Conservation (phyloP, 2,113 vertebrate genomes). For the Seriola dumerili region DNA sequence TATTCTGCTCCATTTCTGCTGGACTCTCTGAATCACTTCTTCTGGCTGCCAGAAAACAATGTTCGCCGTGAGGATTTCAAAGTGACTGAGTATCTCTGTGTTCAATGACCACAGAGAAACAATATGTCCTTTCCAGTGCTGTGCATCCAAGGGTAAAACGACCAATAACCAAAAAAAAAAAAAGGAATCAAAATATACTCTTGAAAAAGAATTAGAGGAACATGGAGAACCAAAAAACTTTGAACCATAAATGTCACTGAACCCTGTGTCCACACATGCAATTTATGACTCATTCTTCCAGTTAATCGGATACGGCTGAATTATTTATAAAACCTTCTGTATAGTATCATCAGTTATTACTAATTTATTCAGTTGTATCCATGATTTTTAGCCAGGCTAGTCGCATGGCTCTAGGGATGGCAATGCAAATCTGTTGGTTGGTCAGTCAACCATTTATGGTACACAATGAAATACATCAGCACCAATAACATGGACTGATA, state of each 20-base stretch:
- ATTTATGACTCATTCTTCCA: not conserved
- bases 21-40: constrained; percentile 2
- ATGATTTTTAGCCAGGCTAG: too few species aligned
- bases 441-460: too few species aligned
- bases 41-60: constrained; percentile 20
- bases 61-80: constrained; percentile 22
- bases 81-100: constrained; percentile 11
- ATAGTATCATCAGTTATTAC: not conserved
- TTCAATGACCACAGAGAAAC: constrained; percentile 35
- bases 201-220: not conserved
- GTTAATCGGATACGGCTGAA: not conserved
- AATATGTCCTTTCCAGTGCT: constrained; percentile 32
- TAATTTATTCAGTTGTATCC: not conserved
- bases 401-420: too few species aligned
- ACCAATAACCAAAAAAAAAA: constrained; percentile 40
- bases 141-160: constrained; percentile 14
- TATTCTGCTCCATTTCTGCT: constrained; percentile 47
- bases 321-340: not conserved
- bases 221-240: not conserved
- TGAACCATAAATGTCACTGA: constrained; percentile 20
- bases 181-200: not conserved
- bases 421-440: too few species aligned
- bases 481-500: too few species aligned
- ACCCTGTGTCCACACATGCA: not conserved
- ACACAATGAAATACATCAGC: too few species aligned